Conservation (phyloP, 2,113 vertebrate genomes). For the Pitta sordida region DNA sequence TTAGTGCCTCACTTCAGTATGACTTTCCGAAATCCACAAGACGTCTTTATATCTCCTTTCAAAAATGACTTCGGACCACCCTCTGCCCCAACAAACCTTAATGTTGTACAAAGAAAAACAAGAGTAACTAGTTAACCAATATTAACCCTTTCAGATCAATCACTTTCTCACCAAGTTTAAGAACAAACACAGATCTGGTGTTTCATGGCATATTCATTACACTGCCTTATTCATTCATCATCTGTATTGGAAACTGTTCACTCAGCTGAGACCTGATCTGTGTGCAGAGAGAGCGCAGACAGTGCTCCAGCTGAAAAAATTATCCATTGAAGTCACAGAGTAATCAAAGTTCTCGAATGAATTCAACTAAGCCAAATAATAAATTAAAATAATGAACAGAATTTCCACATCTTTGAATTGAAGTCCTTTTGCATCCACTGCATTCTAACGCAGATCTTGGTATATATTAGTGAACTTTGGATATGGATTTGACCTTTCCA, state of each 20-base stretch:
- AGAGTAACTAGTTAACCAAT: background rate
- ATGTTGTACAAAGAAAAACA: background rate
- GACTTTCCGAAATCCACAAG: background rate
- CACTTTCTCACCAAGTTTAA: background rate
- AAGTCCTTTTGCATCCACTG: background rate
- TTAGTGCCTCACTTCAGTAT: background rate
- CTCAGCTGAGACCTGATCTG: background rate
- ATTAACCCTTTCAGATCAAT: background rate
- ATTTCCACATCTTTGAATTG: background rate
- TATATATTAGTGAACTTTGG: background rate
- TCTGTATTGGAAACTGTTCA: background rate
- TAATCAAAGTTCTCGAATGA: background rate
- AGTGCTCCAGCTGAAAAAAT: background rate
- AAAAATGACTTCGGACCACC: background rate
- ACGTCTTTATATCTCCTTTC: background rate
- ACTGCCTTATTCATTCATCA: background rate
- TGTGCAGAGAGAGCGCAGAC: background rate
- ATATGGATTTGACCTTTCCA: background rate
- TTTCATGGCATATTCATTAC: background rate
- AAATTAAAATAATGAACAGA: background rate
- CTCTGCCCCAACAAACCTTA: rapidly evolving
- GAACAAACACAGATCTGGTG: background rate
- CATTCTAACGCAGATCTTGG: background rate
- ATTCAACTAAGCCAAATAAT: background rate
- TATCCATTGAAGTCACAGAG: background rate